phyloP scores from a whole-genome alignment of 30 jellyfish, hydroid and myxozoan species.

The Aurelia coerulea region DNA sequence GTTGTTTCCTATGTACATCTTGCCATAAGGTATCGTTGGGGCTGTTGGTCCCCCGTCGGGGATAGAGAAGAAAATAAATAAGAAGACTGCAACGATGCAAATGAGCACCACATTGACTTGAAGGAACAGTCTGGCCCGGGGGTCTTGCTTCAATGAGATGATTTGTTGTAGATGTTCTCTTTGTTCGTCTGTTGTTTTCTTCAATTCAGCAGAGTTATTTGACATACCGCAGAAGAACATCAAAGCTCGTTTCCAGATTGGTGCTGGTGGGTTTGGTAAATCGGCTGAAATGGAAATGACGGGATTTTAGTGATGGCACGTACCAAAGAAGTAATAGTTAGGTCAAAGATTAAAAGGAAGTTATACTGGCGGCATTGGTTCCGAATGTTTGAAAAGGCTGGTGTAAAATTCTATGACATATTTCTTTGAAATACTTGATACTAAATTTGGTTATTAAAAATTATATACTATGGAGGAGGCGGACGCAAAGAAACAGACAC shows the following conservation, averaged over 20 bases:
- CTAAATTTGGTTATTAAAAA: no score
- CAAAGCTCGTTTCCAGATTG: conserved; percentile 63
- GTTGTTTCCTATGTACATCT: background rate
- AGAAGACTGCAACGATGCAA: conserved; percentile 62
- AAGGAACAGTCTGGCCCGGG: conserved; percentile 59
- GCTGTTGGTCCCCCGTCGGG: conserved; percentile 95
- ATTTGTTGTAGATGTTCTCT: conserved; percentile 78
- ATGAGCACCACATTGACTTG: conserved; percentile 53
- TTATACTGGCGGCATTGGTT: no score
- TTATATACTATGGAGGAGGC: no score
- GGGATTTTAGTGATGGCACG: no score
- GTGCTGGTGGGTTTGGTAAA: background rate
- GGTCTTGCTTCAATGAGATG: conserved; percentile 77
- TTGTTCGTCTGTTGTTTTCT: conserved; percentile 71
- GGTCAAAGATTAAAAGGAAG: no score
- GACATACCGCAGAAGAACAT: conserved; percentile 81
- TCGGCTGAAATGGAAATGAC: no score
- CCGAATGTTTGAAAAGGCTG: no score
- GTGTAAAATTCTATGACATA: no score
- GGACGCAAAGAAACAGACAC: no score
- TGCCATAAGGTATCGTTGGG: conserved; percentile 76
- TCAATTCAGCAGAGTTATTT: conserved; percentile 58
- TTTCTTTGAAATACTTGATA: no score
- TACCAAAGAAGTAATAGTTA: no score
- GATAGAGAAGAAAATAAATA: conserved; percentile 74